Percentiles rank a stretch among this genome's conserved stretches.
Evolutionary conservation across 2,888 invertebrate genomes (phyloP).

Genomic region (Alloscopus bannaensis): DNA sequence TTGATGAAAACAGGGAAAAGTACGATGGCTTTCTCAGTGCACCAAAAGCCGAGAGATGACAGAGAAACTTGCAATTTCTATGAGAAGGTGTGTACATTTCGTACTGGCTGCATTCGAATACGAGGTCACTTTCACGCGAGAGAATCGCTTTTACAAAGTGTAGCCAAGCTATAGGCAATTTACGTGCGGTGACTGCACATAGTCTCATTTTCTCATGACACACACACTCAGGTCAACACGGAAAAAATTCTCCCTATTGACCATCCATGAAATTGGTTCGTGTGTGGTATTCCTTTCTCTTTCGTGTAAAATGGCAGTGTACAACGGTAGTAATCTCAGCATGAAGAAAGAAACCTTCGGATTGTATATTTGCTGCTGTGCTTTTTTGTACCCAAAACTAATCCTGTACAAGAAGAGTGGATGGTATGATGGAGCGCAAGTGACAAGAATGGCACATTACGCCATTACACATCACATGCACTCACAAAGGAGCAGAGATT

Average conservation of each 20-base stretch:
- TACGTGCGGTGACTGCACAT: conserved; percentile 50
- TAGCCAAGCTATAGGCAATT: not conserved
- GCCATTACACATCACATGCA: conserved; percentile 43
- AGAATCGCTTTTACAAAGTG: not conserved
- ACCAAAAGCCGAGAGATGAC: not conserved
- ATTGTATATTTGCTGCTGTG: too few species aligned
- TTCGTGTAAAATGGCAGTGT: too few species aligned
- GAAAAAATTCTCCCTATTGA: conserved; percentile 50
- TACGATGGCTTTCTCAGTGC: not conserved
- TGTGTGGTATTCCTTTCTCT: conserved; percentile 14
- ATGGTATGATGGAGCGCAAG: too few species aligned
- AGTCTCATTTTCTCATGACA: conserved; percentile 45
- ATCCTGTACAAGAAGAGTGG: too few species aligned
- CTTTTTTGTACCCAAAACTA: too few species aligned
- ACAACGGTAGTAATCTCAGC: too few species aligned
- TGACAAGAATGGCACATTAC: conserved; percentile 48
- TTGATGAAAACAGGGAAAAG: not conserved
- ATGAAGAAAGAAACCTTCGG: too few species aligned
- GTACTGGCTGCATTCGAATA: not conserved
- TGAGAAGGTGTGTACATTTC: not conserved
- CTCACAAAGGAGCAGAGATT: conserved; percentile 9
- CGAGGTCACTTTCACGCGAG: conserved; percentile 9
- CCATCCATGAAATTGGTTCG: conserved; percentile 69
- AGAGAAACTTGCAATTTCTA: not conserved
- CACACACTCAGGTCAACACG: conserved; percentile 12